phyloP scores from a whole-genome alignment of 2,113 vertebrate genomes.

The Peromyscus leucopus region DNA sequence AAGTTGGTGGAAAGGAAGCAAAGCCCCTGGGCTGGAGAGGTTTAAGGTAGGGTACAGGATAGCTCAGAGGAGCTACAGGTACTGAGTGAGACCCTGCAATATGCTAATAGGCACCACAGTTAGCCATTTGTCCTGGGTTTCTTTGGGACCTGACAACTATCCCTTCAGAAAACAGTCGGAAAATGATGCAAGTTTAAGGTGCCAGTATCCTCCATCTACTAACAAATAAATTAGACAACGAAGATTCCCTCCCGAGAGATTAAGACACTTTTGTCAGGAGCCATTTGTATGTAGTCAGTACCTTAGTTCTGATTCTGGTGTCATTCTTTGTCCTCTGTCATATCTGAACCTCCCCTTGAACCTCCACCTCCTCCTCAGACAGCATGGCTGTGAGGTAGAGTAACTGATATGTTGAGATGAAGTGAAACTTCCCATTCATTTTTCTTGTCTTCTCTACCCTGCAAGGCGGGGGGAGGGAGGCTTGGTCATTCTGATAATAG shows the following conservation, averaged over 20 bases:
- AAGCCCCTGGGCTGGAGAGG: not conserved
- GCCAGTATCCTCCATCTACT: not conserved
- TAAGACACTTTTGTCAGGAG: constrained; percentile 15
- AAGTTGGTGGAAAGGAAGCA: not conserved
- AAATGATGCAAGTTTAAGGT: not conserved
- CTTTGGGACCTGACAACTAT: not conserved
- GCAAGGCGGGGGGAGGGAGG: not conserved
- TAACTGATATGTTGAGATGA: not conserved
- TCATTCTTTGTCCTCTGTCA: not conserved
- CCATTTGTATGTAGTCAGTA: not conserved
- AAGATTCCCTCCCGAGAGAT: not conserved
- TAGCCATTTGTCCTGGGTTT: not conserved
- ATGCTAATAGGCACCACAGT: not conserved
- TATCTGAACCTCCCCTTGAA: not conserved
- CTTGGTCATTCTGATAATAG: not conserved
- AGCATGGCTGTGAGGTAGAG: not conserved
- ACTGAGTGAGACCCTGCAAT: not conserved
- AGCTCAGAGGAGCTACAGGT: not conserved
- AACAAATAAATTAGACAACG: not conserved
- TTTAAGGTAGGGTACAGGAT: not conserved
- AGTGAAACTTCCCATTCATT: not conserved
- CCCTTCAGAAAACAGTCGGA: constrained; percentile 39
- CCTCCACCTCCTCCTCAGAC: not conserved
- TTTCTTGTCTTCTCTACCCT: constrained; percentile 6
- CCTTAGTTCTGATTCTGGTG: not conserved